Percentiles rank a stretch among this genome's conserved stretches.
These are phyloP conservation scores for Dryadula phaetusa DNA, from an alignment of 2,888 invertebrate genomes.

Conservation along the genomic window DNA sequence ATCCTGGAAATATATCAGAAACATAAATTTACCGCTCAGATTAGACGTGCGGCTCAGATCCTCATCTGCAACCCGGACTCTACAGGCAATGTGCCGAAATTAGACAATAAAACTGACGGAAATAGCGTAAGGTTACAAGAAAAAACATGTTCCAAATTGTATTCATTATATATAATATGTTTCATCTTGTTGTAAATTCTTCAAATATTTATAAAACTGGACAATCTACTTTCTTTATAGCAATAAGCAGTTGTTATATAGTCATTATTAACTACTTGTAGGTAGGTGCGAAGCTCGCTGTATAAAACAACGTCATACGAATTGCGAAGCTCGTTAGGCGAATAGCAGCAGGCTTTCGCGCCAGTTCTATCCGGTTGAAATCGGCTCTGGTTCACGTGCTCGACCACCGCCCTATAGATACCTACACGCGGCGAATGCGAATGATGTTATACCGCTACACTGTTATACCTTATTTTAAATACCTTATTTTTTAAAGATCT, in stretches of 20 bases:
- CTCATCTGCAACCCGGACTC: no score
- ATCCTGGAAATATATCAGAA: no score
- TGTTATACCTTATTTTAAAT: no score
- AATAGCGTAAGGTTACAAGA: no score
- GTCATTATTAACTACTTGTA: neutral
- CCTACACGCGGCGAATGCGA: slow-evolving; percentile 23
- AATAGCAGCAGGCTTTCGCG: slow-evolving; percentile 52
- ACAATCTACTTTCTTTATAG: neutral
- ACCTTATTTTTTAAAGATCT: no score
- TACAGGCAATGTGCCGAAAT: no score
- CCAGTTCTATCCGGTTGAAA: slow-evolving; percentile 51
- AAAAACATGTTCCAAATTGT: no score
- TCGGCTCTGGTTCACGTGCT: slow-evolving; percentile 45
- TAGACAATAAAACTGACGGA: no score
- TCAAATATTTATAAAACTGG: neutral
- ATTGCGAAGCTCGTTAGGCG: slow-evolving; percentile 28
- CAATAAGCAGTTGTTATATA: neutral
- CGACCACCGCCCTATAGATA: slow-evolving; percentile 16
- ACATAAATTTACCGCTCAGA: no score
- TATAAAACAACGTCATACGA: slow-evolving; percentile 13
- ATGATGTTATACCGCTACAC: neutral
- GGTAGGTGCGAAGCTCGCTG: slow-evolving; percentile 20
- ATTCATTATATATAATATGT: no score
- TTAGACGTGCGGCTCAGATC: no score
- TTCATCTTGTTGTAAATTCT: neutral